Evolutionary conservation across 35 echinoderm and acorn worm species (phyloP).

Genomic region (Acanthaster planci): DNA sequence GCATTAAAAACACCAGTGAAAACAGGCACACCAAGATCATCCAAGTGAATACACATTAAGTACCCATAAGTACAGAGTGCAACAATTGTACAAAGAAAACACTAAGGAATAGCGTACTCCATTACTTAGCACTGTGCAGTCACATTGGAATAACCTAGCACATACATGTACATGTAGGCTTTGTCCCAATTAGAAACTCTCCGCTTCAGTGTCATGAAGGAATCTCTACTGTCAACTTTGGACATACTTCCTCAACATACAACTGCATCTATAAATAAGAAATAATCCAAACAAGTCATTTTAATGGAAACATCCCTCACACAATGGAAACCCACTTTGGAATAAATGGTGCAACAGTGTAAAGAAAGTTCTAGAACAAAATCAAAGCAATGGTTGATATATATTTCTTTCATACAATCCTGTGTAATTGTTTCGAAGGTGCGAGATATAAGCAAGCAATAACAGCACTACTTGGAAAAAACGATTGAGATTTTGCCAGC

Average conservation of each 20-base stretch:
- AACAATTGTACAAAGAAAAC: too few relatives aligned
- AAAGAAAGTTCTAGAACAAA: too few relatives aligned
- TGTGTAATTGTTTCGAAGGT: neutral
- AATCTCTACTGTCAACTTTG: neutral
- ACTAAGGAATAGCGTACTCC: too few relatives aligned
- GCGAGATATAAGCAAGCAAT: neutral
- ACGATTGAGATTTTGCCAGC: too few relatives aligned
- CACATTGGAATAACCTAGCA: too few relatives aligned
- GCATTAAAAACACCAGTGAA: too few relatives aligned
- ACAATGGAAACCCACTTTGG: neutral
- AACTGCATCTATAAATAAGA: conserved; percentile 55
- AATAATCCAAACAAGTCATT: neutral
- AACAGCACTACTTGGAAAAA: neutral
- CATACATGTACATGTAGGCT: too few relatives aligned
- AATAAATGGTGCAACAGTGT: neutral
- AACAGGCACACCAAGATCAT: too few relatives aligned
- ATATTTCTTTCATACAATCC: neutral
- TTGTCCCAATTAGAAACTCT: too few relatives aligned
- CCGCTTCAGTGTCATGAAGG: neutral
- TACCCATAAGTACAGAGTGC: too few relatives aligned
- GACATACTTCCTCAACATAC: conserved; percentile 50
- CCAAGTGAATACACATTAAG: too few relatives aligned
- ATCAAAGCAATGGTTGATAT: neutral
- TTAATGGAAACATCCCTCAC: neutral
- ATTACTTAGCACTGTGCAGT: too few relatives aligned